Conservation (phyloP, 2,888 invertebrate genomes). For the Metopia argyrocephala region DNA sequence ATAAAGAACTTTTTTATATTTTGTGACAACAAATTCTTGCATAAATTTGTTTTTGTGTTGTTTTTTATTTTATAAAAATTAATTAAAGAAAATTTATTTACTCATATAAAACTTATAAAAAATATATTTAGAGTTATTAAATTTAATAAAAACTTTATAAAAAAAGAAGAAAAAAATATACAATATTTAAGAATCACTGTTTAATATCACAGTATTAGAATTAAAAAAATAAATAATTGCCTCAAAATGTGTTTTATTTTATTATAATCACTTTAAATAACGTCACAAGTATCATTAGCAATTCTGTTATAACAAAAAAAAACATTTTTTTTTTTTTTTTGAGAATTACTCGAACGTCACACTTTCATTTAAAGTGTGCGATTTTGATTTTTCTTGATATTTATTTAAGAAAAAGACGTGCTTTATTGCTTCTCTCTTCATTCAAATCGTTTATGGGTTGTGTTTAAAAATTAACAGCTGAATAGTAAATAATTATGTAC, state of each 20-base stretch:
- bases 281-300: neutral
- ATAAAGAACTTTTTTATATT: neutral
- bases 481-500: slow-evolving; percentile 15
- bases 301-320: neutral
- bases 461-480: slow-evolving; percentile 6
- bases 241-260: neutral
- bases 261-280: neutral
- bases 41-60: slow-evolving; percentile 7
- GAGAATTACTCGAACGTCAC: neutral
- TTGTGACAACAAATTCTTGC: slow-evolving; percentile 3
- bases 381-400: slow-evolving; percentile 13
- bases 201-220: neutral
- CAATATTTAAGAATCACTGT: neutral
- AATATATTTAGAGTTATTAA: too few species aligned
- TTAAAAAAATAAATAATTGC: neutral
- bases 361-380: slow-evolving; percentile 10
- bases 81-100: too few species aligned
- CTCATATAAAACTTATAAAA: too few species aligned
- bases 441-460: neutral
- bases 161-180: too few species aligned
- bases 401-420: neutral
- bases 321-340: too few species aligned
- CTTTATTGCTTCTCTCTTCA: neutral
- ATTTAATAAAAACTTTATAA: too few species aligned
- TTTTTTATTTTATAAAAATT: slow-evolving; percentile 4